A percentile compares a stretch with the other conserved stretches of the same genome.
These are phyloP conservation scores for Xenopus tropicalis DNA, from an alignment of 2,113 vertebrate species.

Conservation along the genomic window UCB_Xtro_10.0 CM004450.2:131575501-131576000, in stretches of 20 bases:
- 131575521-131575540: too few species aligned
- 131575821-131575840: conserved; percentile 74
- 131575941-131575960: too few species aligned
- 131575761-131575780: conserved; percentile 57
- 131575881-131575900: neutral
- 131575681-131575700: conserved; percentile 63
- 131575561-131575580: too few species aligned
- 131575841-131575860: conserved; percentile 74
- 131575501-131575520: too few species aligned
- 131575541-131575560: too few species aligned
- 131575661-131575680: conserved; percentile 72
- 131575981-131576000: too few species aligned
- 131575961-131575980: too few species aligned
- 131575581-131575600: too few species aligned
- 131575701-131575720: conserved; percentile 48
- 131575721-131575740: conserved; percentile 46
- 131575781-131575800: conserved; percentile 56
- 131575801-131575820: conserved; percentile 77
- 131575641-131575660: conserved; percentile 19
- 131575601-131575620: too few species aligned
- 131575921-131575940: too few species aligned
- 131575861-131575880: neutral
- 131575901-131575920: too few species aligned
- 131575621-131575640: too few species aligned
- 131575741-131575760: conserved; percentile 66